Evolutionary conservation across 2,797 vertebrate species (phyloP).

Genomic region (Smutsia temminckii): DNA sequence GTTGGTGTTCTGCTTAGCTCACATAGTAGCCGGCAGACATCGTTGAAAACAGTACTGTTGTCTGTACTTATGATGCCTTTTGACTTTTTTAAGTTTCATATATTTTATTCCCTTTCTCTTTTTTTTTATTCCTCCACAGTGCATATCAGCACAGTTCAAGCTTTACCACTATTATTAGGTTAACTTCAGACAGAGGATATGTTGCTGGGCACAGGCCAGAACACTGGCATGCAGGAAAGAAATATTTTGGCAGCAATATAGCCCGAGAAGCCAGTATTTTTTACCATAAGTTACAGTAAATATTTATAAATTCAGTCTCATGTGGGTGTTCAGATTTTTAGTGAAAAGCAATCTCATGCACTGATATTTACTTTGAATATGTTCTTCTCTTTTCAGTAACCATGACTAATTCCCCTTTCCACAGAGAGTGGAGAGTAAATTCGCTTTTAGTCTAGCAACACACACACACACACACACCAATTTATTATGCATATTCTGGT

Average conservation of each 20-base stretch:
- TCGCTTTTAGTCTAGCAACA: not conserved
- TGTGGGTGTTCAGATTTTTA: conserved; percentile 59
- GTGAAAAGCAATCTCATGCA: conserved; percentile 57
- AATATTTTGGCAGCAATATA: conserved; percentile 57
- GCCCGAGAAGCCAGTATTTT: conserved; percentile 59
- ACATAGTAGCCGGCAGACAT: not conserved
- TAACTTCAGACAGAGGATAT: not conserved
- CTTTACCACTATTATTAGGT: not conserved
- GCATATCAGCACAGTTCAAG: not conserved
- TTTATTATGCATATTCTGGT: not conserved
- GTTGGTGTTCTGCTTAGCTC: not conserved
- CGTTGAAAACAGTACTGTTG: not conserved
- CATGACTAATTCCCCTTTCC: conserved; percentile 66
- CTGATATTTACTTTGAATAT: conserved; percentile 61
- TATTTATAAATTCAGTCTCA: conserved; percentile 66
- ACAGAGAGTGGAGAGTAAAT: conserved; percentile 27
- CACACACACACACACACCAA: not conserved
- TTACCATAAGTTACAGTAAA: conserved; percentile 59
- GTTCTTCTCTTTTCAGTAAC: conserved; percentile 62
- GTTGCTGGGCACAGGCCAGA: conserved; percentile 15
- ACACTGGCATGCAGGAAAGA: conserved; percentile 22
- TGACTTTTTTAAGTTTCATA: not conserved
- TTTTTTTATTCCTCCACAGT: not conserved
- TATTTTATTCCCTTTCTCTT: not conserved
- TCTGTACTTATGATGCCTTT: not conserved